Percentiles rank a stretch among this genome's conserved stretches.
Conservation (phyloP, 2,888 invertebrate species). For the Stratiomys singularior region DNA sequence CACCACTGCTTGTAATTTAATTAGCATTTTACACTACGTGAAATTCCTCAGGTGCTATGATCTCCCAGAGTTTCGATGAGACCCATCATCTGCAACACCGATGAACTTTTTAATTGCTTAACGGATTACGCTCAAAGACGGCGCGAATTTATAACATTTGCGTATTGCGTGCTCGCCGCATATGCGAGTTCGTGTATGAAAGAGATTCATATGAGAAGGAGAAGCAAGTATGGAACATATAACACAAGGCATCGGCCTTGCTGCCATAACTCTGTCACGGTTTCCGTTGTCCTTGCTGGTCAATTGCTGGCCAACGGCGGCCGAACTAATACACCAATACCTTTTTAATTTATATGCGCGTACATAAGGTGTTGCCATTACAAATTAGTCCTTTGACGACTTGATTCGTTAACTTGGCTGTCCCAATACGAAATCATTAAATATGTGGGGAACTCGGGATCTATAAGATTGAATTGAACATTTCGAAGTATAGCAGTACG, state of each 20-base stretch:
- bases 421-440: no score
- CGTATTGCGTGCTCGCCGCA: conserved; percentile 36
- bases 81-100: conserved; percentile 5
- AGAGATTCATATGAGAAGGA: neutral
- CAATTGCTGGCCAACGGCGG: conserved; percentile 18
- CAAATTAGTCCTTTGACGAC: no score
- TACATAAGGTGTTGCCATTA: conserved; percentile 1
- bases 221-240: conserved; percentile 27
- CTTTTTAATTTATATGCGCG: conserved; percentile 25
- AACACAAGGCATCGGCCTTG: conserved; percentile 24
- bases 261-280: conserved; percentile 43
- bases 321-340: neutral
- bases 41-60: conserved; percentile 28
- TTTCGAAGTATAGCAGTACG: no score
- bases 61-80: conserved; percentile 36
- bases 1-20: conserved; percentile 37
- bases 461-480: no score
- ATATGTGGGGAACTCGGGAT: no score
- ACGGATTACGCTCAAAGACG: conserved; percentile 42
- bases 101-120: conserved; percentile 44
- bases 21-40: conserved; percentile 42
- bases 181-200: conserved; percentile 5
- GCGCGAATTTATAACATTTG: conserved; percentile 38
- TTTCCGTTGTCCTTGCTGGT: conserved; percentile 30
- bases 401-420: no score